Evolutionary conservation across 2,888 invertebrate genomes (phyloP), one percentile per base, ranked within the genome.

Genomic region (Idaea biselata): DNA sequence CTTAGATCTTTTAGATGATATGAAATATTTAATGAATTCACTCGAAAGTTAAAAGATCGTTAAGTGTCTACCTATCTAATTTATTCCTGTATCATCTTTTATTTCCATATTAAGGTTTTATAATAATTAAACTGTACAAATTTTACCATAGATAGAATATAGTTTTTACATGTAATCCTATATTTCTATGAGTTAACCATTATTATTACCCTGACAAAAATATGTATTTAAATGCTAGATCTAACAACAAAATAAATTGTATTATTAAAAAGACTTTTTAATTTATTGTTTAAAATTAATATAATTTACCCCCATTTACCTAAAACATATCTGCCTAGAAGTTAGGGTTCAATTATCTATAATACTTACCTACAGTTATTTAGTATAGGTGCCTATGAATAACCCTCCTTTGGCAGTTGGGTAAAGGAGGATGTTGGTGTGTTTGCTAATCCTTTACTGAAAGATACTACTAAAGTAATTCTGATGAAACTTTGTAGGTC

Each of bases 221-320:
- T 83, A 82, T 87, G 79, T 85, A 88, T 89, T 87, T 89, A 88
- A 89, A 84, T 87, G 85, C 81, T 86, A 87, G 86, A 79, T 81
- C 83, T 90, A 90, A 90, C 90, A 80, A 86, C 86, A 74, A 87
- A 88, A 89, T 91, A 90, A 91, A 89, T 85, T 84, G 86, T 86
- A 87, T 87, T 83, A 88, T 81, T 79, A 82, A 83, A 83, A 78
- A 18, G 11, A 14, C 59, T 63, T 58, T 66, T 69, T 65, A 55
- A 67, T 69, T 68, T 59, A 57, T 63, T 62, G 6, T 16, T n/a
- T 17, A 44, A 53, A 2, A 59, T 59, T 16, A 18, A 62, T 33
- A 18, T 58, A 60, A 58, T 32, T 56, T 14, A 53, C 16, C 25
- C 16, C 18, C 57, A n/a, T n/a, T 25, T 25, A 25, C 25, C 25